Conservation (phyloP, 1,140 invertebrate species). For the Microplitis demolitor region DNA sequence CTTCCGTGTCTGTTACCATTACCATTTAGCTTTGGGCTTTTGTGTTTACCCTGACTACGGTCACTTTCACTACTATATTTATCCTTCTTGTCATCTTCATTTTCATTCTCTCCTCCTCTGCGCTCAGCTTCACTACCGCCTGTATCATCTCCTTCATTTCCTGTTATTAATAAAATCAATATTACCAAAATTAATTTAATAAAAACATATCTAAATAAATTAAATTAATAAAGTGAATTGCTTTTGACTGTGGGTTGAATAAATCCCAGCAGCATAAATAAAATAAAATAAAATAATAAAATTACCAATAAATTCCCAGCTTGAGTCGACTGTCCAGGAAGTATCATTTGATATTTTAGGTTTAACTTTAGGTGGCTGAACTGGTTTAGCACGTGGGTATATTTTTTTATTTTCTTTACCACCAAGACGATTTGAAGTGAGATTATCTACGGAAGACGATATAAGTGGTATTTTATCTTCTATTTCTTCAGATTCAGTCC, state of each 20-base stretch:
- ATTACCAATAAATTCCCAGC: conserved; percentile 85
- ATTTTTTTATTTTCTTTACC: conserved; percentile 59
- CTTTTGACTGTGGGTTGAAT: neutral
- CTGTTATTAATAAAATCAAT: conserved; percentile 37
- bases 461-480: conserved; percentile 60
- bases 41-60: conserved; percentile 43
- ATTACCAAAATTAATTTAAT: neutral
- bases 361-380: conserved; percentile 72
- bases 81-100: conserved; percentile 33
- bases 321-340: conserved; percentile 83
- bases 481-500: conserved; percentile 60
- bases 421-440: conserved; percentile 57
- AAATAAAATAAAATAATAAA: conserved; percentile 21
- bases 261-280: neutral
- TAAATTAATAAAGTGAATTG: neutral
- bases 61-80: conserved; percentile 43
- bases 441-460: conserved; percentile 75
- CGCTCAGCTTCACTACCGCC: conserved; percentile 31
- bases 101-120: conserved; percentile 40
- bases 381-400: conserved; percentile 69
- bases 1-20: conserved; percentile 17
- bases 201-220: neutral
- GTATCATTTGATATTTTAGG: conserved; percentile 68
- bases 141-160: conserved; percentile 51
- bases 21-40: conserved; percentile 29